Base-by-base conservation (phyloP, 92 coral and sea anemone genomes). In the Metridium senile region DNA sequence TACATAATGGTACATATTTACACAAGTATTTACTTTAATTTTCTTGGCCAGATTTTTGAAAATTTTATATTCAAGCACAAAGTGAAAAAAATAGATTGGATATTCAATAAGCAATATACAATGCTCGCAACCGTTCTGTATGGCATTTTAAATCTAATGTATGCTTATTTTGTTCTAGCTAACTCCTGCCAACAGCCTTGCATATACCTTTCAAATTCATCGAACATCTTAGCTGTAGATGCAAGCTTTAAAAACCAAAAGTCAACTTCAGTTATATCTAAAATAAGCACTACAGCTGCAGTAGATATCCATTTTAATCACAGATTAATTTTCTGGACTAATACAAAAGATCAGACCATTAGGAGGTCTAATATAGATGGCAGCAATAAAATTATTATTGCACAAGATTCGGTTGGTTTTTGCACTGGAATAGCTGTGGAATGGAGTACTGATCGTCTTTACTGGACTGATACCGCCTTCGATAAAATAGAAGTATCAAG, bases 381-480 rank as follows among this genome's bases (percentile, higher is more conserved):
- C n/a, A n/a, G n/a, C n/a, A n/a, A n/a, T n/a, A n/a, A n/a, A n/a
- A n/a, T n/a, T n/a, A n/a, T n/a, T n/a, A n/a, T n/a, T n/a, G n/a
- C n/a, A n/a, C n/a, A n/a, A n/a, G n/a, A n/a, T n/a, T n/a, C n/a
- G n/a, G n/a, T n/a, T n/a, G n/a, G n/a, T n/a, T n/a, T n/a, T n/a
- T n/a, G n/a, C n/a, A 86, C 88, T 62, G 97, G 97, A 27, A 32
- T 91, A 43, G 79, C 79, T 26, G 79, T 81, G 51, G 85, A 81
- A 28, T 81, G 85, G 85, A 66, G 32, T 19, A 47, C 78, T 8
- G 67, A 46, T 52, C 71, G 46, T n/a, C 71, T 81, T n/a, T 81
- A 81, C 64, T 81, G 85, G 85, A 81, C 72, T 2, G 85, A 81
- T 35, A 72, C 54, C 22, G 30, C 62, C 8, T 63, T 62, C 21